Base-by-base conservation (phyloP, 2,888 invertebrate species). In the Papilio protenor region DNA sequence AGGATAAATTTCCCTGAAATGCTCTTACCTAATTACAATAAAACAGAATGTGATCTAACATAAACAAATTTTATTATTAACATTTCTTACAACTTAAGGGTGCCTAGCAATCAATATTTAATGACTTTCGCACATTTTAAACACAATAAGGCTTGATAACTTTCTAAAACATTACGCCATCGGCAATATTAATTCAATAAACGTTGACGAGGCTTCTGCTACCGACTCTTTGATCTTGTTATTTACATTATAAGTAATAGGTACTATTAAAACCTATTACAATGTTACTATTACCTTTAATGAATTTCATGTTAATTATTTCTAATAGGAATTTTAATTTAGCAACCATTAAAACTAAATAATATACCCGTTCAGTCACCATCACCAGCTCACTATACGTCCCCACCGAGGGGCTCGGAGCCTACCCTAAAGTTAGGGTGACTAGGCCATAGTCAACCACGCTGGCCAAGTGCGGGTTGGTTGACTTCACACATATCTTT, bases 161-260 rank as follows among this genome's bases (percentile, higher is more conserved):
- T 73, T 33, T 33, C 61, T 10, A 47, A 27, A 61, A 47, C 18
- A 12, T 23, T 73, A 47, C 47, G 16, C 73, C 59, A 45, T 59
- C 11, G 40, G 59, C 21, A 18, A 59, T 45, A 61, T 57, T 40
- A 73, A 73, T 73, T 73, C 57, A 57, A 73, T 73, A 57, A 61
- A 61, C 59, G 21, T 21, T 52, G 10, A 57, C 59, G 18, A 57
- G 47, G 47, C 40, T 64, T 18, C 8, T 21, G 23, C 23, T 1
- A 11, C 10, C 12, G 18, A 40, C 21, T 47, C 47, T 61, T 73
- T 59, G 73, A 74, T 74, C 73, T 74, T 47, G 14, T 23, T 49
- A 61, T 74, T 47, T 14, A 40, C 33, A 66, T 40, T 40, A 33
- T 66, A 66, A 64, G 40, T 64, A 66, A 40, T 40, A 33, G 18